A percentile compares a stretch with the other conserved stretches of the same genome.
Evolutionary conservation across 2,113 vertebrate species (phyloP).

Genomic region (Equus quagga): DNA sequence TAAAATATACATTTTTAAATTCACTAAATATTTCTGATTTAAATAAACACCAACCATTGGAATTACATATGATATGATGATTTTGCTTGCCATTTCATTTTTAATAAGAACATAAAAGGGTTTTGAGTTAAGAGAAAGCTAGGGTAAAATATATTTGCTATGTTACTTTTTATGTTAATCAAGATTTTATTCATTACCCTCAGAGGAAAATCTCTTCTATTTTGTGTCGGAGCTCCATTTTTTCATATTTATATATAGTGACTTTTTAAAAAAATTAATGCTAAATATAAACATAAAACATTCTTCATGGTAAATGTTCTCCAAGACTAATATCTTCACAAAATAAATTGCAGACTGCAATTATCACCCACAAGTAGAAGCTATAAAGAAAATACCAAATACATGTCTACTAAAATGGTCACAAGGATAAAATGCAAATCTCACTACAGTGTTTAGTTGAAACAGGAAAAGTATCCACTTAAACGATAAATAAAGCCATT

Average conservation of each 20-base stretch:
- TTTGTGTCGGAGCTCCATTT: background rate
- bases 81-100: slow-evolving; percentile 40
- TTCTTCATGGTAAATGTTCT: slow-evolving; percentile 50
- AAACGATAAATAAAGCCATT: background rate
- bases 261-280: slow-evolving; percentile 52
- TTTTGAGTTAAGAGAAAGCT: slow-evolving; percentile 29
- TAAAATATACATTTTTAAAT: background rate
- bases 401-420: background rate
- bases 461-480: background rate
- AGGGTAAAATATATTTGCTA: slow-evolving; percentile 1
- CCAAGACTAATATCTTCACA: slow-evolving; percentile 10
- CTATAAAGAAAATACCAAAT: slow-evolving; percentile 53
- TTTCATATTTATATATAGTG: slow-evolving; percentile 37
- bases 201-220: slow-evolving; percentile 20
- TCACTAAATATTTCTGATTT: slow-evolving; percentile 38
- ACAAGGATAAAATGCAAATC: background rate
- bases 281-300: slow-evolving; percentile 50
- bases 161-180: slow-evolving; percentile 36
- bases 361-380: slow-evolving; percentile 27
- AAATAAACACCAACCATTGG: background rate
- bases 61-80: background rate
- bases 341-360: slow-evolving; percentile 56
- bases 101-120: background rate
- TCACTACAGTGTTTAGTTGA: background rate
- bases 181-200: slow-evolving; percentile 55